Percentiles rank a stretch among this genome's conserved stretches.
These are phyloP conservation scores for Hydrotaea cyrtoneurina DNA, from an alignment of 2,888 invertebrate genomes.

Conservation along the genomic window DNA sequence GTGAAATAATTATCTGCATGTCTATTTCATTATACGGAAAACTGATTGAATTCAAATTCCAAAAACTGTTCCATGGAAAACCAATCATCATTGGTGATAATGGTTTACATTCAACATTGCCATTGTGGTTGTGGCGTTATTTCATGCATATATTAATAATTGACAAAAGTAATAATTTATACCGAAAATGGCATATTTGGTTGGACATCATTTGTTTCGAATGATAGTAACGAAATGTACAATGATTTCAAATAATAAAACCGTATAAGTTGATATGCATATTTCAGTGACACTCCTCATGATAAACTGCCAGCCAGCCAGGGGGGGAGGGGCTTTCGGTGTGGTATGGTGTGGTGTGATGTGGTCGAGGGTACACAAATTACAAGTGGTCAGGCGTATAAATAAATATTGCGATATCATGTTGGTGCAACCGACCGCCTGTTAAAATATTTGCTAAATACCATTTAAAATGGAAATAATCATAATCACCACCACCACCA, in stretches of 20 bases:
- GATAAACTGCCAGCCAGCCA: slow-evolving; percentile 25
- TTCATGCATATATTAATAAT: slow-evolving; percentile 62
- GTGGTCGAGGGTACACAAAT: slow-evolving; percentile 13
- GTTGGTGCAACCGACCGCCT: slow-evolving; percentile 52
- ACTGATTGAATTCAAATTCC: slow-evolving; percentile 21
- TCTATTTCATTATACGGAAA: background rate
- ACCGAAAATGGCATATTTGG: slow-evolving; percentile 8
- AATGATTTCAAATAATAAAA: slow-evolving; percentile 25
- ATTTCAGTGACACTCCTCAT: slow-evolving; percentile 23
- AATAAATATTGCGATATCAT: slow-evolving; percentile 7
- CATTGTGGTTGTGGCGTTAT: slow-evolving; percentile 40
- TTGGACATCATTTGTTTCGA: slow-evolving; percentile 4
- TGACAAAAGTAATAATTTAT: slow-evolving; percentile 65
- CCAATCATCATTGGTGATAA: slow-evolving; percentile 32
- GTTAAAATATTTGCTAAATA: slow-evolving; percentile 66
- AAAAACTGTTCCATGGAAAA: background rate
- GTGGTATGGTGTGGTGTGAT: background rate
- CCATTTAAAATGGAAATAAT: slow-evolving; percentile 64
- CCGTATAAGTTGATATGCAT: slow-evolving; percentile 25
- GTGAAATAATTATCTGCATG: too few relatives aligned
- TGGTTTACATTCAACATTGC: background rate
- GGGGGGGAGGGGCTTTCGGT: too few relatives aligned
- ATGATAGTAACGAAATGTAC: slow-evolving; percentile 3
- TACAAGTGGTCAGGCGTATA: slow-evolving; percentile 29
- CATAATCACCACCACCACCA: slow-evolving; percentile 46